A percentile compares a stretch with the other conserved stretches of the same genome.
These are phyloP conservation scores for Timandra comae DNA, from an alignment of 2,888 invertebrate genomes.

Conservation along the genomic window DNA sequence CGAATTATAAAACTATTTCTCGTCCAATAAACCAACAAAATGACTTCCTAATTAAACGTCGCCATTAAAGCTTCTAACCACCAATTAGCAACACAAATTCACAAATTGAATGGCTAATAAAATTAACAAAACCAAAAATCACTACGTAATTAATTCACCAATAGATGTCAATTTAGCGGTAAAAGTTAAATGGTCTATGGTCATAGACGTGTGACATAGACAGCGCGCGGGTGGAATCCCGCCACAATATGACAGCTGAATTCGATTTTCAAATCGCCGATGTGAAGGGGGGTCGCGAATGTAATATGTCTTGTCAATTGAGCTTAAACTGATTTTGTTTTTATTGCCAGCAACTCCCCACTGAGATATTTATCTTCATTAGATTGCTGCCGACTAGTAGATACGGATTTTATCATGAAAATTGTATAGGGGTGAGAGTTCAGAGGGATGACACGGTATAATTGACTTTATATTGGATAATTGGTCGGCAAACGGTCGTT, in stretches of 20 bases:
- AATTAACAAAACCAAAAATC: too few relatives aligned
- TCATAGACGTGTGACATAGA: conserved; percentile 22
- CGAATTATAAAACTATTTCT: too few relatives aligned
- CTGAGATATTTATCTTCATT: conserved; percentile 72
- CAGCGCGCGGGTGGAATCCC: conserved; percentile 53
- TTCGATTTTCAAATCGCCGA: conserved; percentile 27
- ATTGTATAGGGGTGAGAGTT: conserved; percentile 51
- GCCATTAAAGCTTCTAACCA: too few relatives aligned
- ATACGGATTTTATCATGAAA: conserved; percentile 67
- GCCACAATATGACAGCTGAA: conserved; percentile 55
- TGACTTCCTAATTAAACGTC: too few relatives aligned
- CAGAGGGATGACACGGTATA: conserved; percentile 54
- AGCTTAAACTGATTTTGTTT: conserved; percentile 69
- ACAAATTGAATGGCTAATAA: too few relatives aligned
- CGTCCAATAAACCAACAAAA: too few relatives aligned
- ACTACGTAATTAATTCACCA: too few relatives aligned
- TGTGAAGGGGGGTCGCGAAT: conserved; percentile 29
- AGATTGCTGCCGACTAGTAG: conserved; percentile 54
- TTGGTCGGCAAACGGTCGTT: conserved; percentile 54
- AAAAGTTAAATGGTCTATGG: conserved; percentile 28
- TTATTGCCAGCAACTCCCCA: conserved; percentile 61
- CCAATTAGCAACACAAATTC: too few relatives aligned
- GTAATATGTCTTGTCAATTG: conserved; percentile 67
- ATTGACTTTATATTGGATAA: conserved; percentile 67
- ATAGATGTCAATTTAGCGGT: too few relatives aligned